Percentiles rank a stretch among this genome's conserved stretches.
phyloP scores from a whole-genome alignment of 2,797 vertebrate genomes.

The Heteromormyrus szaboi region DNA sequence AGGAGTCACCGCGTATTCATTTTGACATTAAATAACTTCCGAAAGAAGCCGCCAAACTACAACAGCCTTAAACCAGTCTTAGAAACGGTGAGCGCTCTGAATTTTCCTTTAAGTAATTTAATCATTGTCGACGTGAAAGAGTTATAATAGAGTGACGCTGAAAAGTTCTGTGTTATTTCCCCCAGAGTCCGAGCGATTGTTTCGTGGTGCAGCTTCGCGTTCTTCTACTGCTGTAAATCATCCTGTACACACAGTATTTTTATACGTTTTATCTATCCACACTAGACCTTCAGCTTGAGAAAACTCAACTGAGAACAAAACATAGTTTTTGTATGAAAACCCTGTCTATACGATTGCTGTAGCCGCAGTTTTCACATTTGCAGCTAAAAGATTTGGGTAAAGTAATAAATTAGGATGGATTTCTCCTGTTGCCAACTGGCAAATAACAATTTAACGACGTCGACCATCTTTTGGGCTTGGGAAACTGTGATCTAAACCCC shows the following conservation, averaged over 20 bases:
- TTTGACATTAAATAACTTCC: slow-evolving; percentile 20
- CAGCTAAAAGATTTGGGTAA: neutral
- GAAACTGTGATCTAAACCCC: neutral
- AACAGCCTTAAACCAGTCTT: neutral
- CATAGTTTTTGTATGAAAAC: neutral
- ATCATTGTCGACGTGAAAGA: neutral
- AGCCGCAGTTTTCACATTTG: neutral
- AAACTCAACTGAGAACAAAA: neutral
- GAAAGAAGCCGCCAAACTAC: slow-evolving; percentile 13
- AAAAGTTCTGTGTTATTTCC: neutral
- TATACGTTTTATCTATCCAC: neutral
- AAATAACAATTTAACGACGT: neutral
- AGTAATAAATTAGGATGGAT: neutral
- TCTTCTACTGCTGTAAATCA: neutral
- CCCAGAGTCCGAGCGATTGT: neutral
- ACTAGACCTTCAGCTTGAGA: neutral
- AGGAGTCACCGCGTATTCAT: neutral
- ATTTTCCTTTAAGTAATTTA: neutral
- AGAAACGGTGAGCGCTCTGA: slow-evolving; percentile 17
- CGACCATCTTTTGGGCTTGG: neutral
- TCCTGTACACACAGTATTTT: neutral
- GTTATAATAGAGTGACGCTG: neutral
- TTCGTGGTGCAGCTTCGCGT: neutral
- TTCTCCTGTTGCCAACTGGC: neutral
- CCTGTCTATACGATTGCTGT: neutral